Base-by-base conservation (phyloP, 2,888 invertebrate species). In the Cabera pusaria region DNA sequence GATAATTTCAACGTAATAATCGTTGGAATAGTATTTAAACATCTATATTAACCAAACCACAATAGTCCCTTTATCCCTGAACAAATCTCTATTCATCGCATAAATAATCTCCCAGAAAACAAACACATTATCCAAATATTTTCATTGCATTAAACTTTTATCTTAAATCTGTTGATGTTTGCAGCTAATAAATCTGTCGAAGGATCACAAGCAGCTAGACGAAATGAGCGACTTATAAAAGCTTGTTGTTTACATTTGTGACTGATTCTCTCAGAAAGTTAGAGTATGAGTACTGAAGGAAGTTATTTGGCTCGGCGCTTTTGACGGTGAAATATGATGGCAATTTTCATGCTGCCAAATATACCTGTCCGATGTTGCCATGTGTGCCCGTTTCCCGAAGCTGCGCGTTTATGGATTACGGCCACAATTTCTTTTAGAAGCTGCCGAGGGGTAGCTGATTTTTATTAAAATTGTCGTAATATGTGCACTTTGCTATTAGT, bases 311-410 rank as follows among this genome's bases (percentile, higher is more conserved):
- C 61, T 61, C 66, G 55, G 59, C 58, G 64, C 70, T 67, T 61
- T 66, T 74, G 79, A 75, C 77, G 73, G 59, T 80, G 78, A 84
- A 83, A 82, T 81, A 84, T 83, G 78, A 80, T 56, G 73, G 77
- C 75, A 79, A 82, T 83, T 79, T 80, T 72, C 64, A 72, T 72
- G 66, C 72, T 69, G 67, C 68, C 69, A 65, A 72, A 72, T 72
- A 63, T 71, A 72, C 58, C 58, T 60, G 56, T 42, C 47, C 35
- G 17, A 35, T 29, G 47, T 50, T 48, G 43, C 52, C 50, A 52
- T 41, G 36, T 52, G 49, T 37, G 42, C 28, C 16, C 7, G 18
- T 21, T 34, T 17, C 17, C 32, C 28, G n/a, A n/a, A n/a, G n/a
- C n/a, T n/a, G n/a, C n/a, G n/a, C n/a, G n/a, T n/a, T n/a, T n/a